A percentile compares a stretch with the other conserved stretches of the same genome.
phyloP scores from a whole-genome alignment of 2,888 invertebrate species.

The Phlogophora meticulosa region DNA sequence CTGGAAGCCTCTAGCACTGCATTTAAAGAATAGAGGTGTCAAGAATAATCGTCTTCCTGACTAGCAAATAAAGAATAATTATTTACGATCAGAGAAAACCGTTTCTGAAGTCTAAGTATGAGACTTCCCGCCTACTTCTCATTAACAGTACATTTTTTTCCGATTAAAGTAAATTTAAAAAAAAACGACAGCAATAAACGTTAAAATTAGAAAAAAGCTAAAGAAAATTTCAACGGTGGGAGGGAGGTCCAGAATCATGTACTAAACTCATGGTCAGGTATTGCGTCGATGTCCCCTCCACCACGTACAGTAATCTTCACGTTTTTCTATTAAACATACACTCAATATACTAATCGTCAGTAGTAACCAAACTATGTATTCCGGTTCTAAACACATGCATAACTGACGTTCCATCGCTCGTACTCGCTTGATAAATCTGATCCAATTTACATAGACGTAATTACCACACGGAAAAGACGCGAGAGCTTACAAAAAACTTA shows the following conservation, averaged over 20 bases:
- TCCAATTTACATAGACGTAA: slow-evolving; percentile 87
- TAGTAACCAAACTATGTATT: slow-evolving; percentile 23
- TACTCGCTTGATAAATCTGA: slow-evolving; percentile 83
- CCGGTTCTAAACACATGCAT: slow-evolving; percentile 64
- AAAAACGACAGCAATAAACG: too few species aligned
- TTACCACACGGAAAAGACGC: slow-evolving; percentile 76
- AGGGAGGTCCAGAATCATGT: too few species aligned
- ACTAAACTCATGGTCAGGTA: too few species aligned
- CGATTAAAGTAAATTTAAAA: too few species aligned
- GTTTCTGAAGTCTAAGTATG: slow-evolving; percentile 11
- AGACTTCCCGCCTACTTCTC: too few species aligned
- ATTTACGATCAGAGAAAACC: background rate
- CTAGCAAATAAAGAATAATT: background rate
- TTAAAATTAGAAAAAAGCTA: too few species aligned
- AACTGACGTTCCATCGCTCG: slow-evolving; percentile 76
- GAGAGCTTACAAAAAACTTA: slow-evolving; percentile 60
- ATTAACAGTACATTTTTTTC: too few species aligned
- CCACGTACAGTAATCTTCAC: too few species aligned
- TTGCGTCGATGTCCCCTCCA: too few species aligned
- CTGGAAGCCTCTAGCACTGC: background rate
- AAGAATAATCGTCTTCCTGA: background rate
- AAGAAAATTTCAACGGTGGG: too few species aligned
- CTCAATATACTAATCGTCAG: slow-evolving; percentile 35
- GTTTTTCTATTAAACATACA: slow-evolving; percentile 23
- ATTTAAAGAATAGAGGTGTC: background rate